Evolutionary conservation across 2,113 vertebrate genomes (phyloP), one percentile per base, ranked within the genome.

Genomic region (Lipophrys pholis): DNA sequence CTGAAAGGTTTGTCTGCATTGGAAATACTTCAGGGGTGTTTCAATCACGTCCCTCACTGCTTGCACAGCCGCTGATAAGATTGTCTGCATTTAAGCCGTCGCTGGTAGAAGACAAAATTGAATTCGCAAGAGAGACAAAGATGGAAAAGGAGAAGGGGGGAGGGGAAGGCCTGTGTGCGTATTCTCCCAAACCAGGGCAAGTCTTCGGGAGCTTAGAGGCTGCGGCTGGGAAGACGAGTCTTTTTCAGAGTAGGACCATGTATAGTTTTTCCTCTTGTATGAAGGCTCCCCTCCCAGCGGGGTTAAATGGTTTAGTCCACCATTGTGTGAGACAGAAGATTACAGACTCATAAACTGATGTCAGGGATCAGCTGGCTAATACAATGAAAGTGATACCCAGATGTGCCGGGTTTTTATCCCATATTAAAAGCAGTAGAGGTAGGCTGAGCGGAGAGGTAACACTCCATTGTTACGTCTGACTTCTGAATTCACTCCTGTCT

Each of bases 1-100:
- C 81, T 87, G 85, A 92, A 93, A 93, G 91, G 89, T 89, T 89
- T 61, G 90, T 89, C 88, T 88, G 86, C 87, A 85, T 86, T 90
- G 86, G 86, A 90, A 89, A 91, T 90, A 92, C 91, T 92, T 92
- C 87, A 90, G 90, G 83, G 87, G 78, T 87, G 89, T 91, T 93
- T 92, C 91, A 89, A 89, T 92, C 90, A 89, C 78, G 85, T 89
- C 89, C 78, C 89, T 92, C 84, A 81, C 91, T 85, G 90, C 91
- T 92, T 93, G 92, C 92, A 91, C 89, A 86, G 89, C 82, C 80
- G 61, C 92, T 92, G 91, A 93, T 93, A 93, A 92, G 90, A 93
- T 91, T 92, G 89, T 90, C 89, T 91, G 87, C 85, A 74, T 91
- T 92, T 91, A 92, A 92, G 92, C 89, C 67, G 78, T 84, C 71